phyloP scores from a whole-genome alignment of 2,797 vertebrate genomes.

The Diplodus puntazzo region DNA sequence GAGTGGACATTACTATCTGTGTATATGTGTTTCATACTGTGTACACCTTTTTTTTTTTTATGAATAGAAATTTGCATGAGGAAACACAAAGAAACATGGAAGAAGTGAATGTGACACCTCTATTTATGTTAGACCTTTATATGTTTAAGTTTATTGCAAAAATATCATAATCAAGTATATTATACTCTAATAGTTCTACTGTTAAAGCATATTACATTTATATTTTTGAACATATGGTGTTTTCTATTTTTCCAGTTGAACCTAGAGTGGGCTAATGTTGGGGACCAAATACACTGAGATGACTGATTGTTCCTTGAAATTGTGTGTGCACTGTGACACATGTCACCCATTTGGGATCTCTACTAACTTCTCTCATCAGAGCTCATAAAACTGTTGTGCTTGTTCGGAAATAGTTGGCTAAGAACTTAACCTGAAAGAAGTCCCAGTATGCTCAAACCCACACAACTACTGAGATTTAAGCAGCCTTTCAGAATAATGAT shows the following conservation, averaged over 20 bases:
- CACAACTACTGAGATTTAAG: not conserved
- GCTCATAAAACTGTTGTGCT: not conserved
- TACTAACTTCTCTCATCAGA: slow-evolving; percentile 12
- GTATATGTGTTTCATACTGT: not conserved
- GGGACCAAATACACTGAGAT: not conserved
- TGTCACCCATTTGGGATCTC: not conserved
- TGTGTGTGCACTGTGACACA: not conserved
- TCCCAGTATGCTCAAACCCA: not conserved
- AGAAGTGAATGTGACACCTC: too few species aligned
- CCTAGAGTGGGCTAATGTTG: not conserved
- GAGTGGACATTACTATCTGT: too few species aligned
- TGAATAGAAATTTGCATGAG: too few species aligned
- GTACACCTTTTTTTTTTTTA: not conserved
- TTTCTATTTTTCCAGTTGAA: not conserved
- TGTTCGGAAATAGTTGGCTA: not conserved
- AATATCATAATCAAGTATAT: too few species aligned
- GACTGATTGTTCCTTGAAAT: not conserved
- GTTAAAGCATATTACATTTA: too few species aligned
- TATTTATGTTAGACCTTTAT: too few species aligned
- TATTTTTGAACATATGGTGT: too few species aligned
- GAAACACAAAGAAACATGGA: too few species aligned
- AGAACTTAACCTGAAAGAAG: not conserved
- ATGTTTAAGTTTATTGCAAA: too few species aligned
- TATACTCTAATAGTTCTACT: too few species aligned
- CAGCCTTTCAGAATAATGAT: slow-evolving; percentile 3